A percentile compares a stretch with the other conserved stretches of the same genome.
These are phyloP conservation scores for Caenorhabditis doughertyi DNA, from an alignment of 2,888 invertebrate genomes.

Conservation along the genomic window DNA sequence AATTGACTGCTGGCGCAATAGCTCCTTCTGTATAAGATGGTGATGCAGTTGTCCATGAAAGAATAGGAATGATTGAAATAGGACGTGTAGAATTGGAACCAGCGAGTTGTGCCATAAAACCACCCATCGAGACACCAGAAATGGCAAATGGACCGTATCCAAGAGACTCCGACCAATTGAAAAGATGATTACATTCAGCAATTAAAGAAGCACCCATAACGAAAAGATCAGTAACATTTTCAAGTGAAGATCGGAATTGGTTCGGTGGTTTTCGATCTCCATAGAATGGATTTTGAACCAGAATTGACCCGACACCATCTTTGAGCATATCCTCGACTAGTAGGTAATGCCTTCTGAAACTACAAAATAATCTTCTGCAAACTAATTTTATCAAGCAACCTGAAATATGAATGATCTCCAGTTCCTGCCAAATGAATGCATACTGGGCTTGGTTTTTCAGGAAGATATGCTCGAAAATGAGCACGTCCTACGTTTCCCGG, in stretches of 20 bases:
- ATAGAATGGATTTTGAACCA: constrained; percentile 95
- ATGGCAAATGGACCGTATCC: constrained; percentile 95
- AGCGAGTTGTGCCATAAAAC: constrained; percentile 96
- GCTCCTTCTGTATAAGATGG: constrained; percentile 87
- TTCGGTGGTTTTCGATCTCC: constrained; percentile 84
- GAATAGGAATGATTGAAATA: constrained; percentile 91
- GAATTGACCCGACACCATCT: constrained; percentile 93
- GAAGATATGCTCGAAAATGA: constrained; percentile 73
- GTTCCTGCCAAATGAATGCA: constrained; percentile 96
- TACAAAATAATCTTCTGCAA: background rate
- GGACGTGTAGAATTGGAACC: constrained; percentile 97
- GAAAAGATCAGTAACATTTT: constrained; percentile 97
- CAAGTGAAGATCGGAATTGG: constrained; percentile 88
- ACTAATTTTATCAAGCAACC: constrained; percentile 84
- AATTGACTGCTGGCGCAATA: constrained; percentile 64
- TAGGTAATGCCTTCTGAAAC: constrained; percentile 89
- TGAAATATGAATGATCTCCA: constrained; percentile 92
- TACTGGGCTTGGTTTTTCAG: constrained; percentile 67
- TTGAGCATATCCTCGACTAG: constrained; percentile 94
- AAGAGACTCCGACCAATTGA: constrained; percentile 94
- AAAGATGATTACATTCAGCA: constrained; percentile 91
- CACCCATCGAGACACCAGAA: constrained; percentile 87
- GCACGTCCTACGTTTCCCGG: constrained; percentile 62
- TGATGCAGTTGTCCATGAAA: constrained; percentile 98
- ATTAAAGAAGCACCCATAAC: constrained; percentile 98